Evolutionary conservation across 2,113 vertebrate species (phyloP), one percentile per base, ranked within the genome.

Genomic region (Xiphophorus maculatus): DNA sequence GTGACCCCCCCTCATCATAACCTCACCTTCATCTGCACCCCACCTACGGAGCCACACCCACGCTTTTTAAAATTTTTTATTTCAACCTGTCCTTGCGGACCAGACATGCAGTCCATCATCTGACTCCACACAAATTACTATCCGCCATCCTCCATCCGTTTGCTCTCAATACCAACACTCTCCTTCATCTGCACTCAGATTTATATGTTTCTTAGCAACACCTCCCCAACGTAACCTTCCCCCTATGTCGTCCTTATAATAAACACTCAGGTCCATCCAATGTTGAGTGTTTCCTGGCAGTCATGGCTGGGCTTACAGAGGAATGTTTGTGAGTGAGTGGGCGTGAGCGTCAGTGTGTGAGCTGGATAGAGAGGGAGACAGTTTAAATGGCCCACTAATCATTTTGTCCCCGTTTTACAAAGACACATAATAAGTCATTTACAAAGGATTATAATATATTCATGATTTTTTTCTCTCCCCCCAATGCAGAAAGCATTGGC

Each of bases 261-360:
- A 72, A 85, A 90, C 83, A 82, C 71, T 67, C 66, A 69, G 84
- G 82, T 90, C 87, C 90, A 84, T 89, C 88, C 79, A 77, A 84
- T 70, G 81, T 87, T 92, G 91, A 93, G 88, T 89, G 84, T 86
- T 88, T 84, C 82, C 85, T 89, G 89, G 87, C 89, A 92, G 84
- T 90, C 77, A 70, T 76, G 65, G 76, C 69, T 8, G 75, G 73
- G 83, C 84, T 42, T 73, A 79, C 35, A 76, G 40, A 73, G 69
- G 63, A 44, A 77, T 73, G 76, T 37, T 13, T 48, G 76, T 66
- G 77, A 60, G 51, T 62, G 33, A 44, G 30, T n/a, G 40, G 61
- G 58, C 13, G 2, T 54, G 19, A 48, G 48, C 74, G 74, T 76
- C 63, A 35, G 37, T 58, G 78, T 71, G 69, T 44, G 63, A 61